Conservation (phyloP, 2,888 invertebrate genomes). For the Choreutis nemorana region DNA sequence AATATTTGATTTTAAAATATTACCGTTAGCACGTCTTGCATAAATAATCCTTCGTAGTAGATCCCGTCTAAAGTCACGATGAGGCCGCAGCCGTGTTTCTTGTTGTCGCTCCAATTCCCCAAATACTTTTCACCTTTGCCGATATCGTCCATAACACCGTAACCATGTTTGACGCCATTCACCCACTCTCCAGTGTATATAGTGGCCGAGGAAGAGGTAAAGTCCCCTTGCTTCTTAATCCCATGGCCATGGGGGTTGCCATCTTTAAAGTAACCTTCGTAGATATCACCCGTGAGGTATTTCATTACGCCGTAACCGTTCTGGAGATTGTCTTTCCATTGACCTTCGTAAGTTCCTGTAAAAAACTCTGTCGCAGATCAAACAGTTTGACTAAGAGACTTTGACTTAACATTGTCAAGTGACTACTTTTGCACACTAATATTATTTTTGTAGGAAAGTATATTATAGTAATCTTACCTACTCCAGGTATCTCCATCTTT, state of each 20-base stretch:
- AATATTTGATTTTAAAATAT: no score
- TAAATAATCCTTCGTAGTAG: slow-evolving; percentile 89
- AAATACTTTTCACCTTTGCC: slow-evolving; percentile 89
- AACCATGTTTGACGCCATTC: slow-evolving; percentile 80
- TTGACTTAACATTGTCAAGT: no score
- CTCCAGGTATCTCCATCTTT: slow-evolving; percentile 70
- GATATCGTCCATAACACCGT: slow-evolving; percentile 89
- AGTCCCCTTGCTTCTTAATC: slow-evolving; percentile 79
- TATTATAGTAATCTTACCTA: no score
- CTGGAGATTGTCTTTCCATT: slow-evolving; percentile 83
- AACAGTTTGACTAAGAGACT: no score
- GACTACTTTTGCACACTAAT: no score
- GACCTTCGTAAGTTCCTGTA: slow-evolving; percentile 78
- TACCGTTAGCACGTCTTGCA: slow-evolving; percentile 79
- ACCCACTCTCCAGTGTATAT: slow-evolving; percentile 92
- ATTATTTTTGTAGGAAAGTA: slow-evolving; percentile 1
- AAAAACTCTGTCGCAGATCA: no score
- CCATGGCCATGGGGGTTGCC: slow-evolving; percentile 88
- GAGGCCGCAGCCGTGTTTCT: slow-evolving; percentile 83
- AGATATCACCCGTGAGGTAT: slow-evolving; percentile 79
- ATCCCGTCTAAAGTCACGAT: slow-evolving; percentile 90
- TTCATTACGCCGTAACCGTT: slow-evolving; percentile 82
- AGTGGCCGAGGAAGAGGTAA: slow-evolving; percentile 75
- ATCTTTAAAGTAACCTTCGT: slow-evolving; percentile 88
- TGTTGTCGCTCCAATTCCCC: slow-evolving; percentile 87